Conservation (phyloP, 2,113 vertebrate genomes). For the Gallinago media region DNA sequence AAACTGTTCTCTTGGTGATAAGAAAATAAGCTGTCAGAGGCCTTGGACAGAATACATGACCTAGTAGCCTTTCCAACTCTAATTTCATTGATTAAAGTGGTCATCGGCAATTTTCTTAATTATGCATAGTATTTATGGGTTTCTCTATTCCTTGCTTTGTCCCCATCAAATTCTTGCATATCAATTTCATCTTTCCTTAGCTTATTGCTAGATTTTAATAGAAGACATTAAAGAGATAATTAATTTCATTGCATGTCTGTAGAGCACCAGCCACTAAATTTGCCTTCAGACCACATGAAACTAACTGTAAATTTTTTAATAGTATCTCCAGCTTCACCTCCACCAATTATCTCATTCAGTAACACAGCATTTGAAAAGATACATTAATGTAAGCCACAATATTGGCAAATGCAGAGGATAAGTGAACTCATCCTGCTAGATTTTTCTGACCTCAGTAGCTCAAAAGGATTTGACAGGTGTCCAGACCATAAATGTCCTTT, state of each 20-base stretch:
- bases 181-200: background rate
- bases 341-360: slow-evolving; percentile 20
- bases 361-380: slow-evolving; percentile 42
- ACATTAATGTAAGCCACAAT: background rate
- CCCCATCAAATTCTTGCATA: background rate
- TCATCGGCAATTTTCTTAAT: background rate
- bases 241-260: background rate
- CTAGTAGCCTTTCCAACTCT: background rate
- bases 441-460: background rate
- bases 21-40: slow-evolving; percentile 6
- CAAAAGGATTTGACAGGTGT: background rate
- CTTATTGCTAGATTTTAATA: background rate
- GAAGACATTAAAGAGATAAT: slow-evolving; percentile 5
- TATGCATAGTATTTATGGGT: background rate
- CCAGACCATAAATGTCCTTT: background rate
- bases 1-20: slow-evolving; percentile 25
- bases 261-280: background rate
- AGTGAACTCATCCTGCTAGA: background rate
- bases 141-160: background rate
- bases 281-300: slow-evolving; percentile 10
- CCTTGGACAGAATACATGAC: background rate
- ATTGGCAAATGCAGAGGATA: background rate
- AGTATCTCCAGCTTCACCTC: background rate
- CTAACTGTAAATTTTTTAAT: background rate
- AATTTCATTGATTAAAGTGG: slow-evolving; percentile 19